Base-by-base conservation (phyloP, 1,140 invertebrate species). In the Ceratina japonica region DNA sequence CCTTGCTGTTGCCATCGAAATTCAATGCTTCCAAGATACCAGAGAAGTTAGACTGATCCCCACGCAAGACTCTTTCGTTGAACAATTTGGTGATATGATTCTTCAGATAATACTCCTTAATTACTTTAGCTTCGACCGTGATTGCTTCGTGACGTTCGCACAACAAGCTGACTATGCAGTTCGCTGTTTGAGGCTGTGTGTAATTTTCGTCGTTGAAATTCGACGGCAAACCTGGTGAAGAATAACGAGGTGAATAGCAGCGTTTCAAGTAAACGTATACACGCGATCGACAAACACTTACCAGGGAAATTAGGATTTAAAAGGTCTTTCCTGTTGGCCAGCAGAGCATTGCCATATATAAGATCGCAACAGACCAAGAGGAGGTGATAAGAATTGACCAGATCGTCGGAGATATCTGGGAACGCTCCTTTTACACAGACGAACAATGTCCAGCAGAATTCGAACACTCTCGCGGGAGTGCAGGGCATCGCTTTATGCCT, bases 361-460 rank as follows among this genome's bases (percentile, higher is more conserved):
- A 98, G 95, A 93, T 99, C 98, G 84, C 98, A 95, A 91, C 97
- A 98, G 75, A 97, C 97, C 51, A 98, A 91, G 24, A 99, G 93
- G 13, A 99, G 92, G 91, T 99, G 98, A 89, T 97, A 98, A 63
- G 97, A 99, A 90, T 97, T 98, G 0, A 99, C 98, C 79, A 99
- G 93, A 93, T 99, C 98, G 91, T 98, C 96, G 68, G 96, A 96
- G 63, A 97, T 96, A 66, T 95, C 95, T 62, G 95, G 94, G 87
- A 97, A 95, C 86, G 96, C 95, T 75, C 95, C 96, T 93, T 99
- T 99, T n/a, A 98, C 96, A 91, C 96, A 96, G 24, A 98, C 94
- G 93, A 98, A 99, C 44, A 99, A 91, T 49, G 96, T 97, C 98
- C 98, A 99, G 87, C 96, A 96, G 89, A 99, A 98, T 86, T 98